Evolutionary conservation across 2,113 vertebrate genomes (phyloP).

Genomic region (Parus major): DNA sequence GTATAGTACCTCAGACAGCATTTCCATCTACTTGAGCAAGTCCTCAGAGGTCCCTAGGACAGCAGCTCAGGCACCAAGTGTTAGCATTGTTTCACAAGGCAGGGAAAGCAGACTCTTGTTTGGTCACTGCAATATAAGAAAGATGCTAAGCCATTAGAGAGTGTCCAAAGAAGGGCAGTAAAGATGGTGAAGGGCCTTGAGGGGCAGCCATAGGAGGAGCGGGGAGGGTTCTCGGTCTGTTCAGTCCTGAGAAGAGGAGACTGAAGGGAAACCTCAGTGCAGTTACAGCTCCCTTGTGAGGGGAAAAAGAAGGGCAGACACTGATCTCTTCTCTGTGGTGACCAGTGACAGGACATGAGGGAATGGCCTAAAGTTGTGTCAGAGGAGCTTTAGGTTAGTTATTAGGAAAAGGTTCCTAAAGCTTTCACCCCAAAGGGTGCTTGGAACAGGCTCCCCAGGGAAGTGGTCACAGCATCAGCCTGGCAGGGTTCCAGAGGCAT

Average conservation of each 20-base stretch:
- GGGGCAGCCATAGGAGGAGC: accelerated
- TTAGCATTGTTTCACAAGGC: not conserved
- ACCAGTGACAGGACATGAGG: accelerated
- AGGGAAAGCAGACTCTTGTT: not conserved
- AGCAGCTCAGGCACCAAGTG: not conserved
- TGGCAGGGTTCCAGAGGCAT: not conserved
- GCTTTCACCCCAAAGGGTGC: not conserved
- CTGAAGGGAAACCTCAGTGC: accelerated
- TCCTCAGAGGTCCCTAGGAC: not conserved
- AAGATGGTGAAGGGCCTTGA: not conserved
- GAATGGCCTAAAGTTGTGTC: not conserved
- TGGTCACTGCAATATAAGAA: not conserved
- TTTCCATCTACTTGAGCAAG: not conserved
- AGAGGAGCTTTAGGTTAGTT: not conserved
- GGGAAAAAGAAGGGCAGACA: not conserved
- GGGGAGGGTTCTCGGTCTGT: not conserved
- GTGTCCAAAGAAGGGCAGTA: not conserved
- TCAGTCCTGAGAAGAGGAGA: not conserved
- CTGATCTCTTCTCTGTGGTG: not conserved
- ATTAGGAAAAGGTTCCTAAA: not conserved
- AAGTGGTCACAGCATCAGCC: not conserved
- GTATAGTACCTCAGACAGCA: not conserved
- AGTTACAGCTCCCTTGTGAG: accelerated
- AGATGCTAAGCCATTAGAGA: not conserved
- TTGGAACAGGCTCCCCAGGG: not conserved